Base-by-base conservation (phyloP, 2,888 invertebrate genomes). In the Chelonus formosanus region DNA sequence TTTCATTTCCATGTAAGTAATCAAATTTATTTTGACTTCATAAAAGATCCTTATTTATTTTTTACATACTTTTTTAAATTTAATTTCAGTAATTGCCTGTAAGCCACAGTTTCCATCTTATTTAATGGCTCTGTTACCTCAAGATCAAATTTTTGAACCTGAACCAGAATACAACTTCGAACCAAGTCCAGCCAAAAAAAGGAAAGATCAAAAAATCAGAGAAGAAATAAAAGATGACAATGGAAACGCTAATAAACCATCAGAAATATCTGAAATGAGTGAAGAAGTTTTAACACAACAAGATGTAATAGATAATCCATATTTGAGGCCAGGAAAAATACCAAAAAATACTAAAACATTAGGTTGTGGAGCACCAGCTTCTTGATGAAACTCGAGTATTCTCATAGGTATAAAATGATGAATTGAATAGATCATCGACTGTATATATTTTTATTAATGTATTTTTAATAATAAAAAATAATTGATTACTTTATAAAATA, bases 71-170 rank as follows among this genome's bases (percentile, higher is more conserved):
- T 8, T 32, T 56, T 63, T 40, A 20, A 68, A 20, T 20, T 1
- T 67, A 55, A 75, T 76, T 75, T 10, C 86, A 95, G 95, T 98
- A 75, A 96, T 97, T 78, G 93, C 95, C 3, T 92, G 93, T 78
- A 94, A 94, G 79, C 91, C 95, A 0, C 88, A 90, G 71, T 91
- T 91, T 80, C 93, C 94, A 4, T 90, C 96, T 2, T 97, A 97
- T 80, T 83, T 96, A 50, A 90, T 92, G 68, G 95, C 96, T 3
- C 86, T 97, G 35, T 85, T 97, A 76, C 97, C 97, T 0, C 94
- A 94, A 74, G 97, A 98, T 86, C 96, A 97, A 86, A 93, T 97
- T 45, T 95, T 96, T 83, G 96, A 97, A 79, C 92, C 94, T 78
- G 95, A 96, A 62, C 77, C 76, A 67, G 83, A 84, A 50, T 82